Conservation (phyloP, 2,888 invertebrate genomes). For the Acheta domesticus region DNA sequence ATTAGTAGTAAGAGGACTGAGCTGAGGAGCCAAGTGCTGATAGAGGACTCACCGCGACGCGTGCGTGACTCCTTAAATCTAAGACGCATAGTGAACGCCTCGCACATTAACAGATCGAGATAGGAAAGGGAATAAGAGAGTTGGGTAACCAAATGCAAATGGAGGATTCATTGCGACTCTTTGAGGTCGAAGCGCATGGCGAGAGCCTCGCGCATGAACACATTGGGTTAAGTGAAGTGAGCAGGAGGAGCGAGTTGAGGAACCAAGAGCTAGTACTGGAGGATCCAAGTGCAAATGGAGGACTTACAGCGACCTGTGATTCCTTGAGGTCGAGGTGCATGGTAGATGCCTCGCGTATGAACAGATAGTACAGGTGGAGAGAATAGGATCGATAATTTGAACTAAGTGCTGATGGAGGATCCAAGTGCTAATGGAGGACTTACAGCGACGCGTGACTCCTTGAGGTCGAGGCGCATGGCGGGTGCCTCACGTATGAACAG, state of each 20-base stretch:
- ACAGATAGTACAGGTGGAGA: slow-evolving; percentile 85
- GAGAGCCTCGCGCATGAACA: slow-evolving; percentile 97
- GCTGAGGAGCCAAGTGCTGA: no score
- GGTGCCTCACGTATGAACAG: slow-evolving; percentile 99
- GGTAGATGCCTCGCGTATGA: slow-evolving; percentile 95
- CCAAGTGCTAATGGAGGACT: slow-evolving; percentile 50
- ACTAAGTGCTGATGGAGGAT: slow-evolving; percentile 45
- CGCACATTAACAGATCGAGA: slow-evolving; percentile 67
- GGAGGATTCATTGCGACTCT: slow-evolving; percentile 89
- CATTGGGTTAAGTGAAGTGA: slow-evolving; percentile 76
- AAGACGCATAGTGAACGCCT: slow-evolving; percentile 91
- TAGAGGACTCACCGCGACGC: slow-evolving; percentile 84
- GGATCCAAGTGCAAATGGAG: slow-evolving; percentile 51
- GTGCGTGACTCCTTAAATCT: slow-evolving; percentile 94
- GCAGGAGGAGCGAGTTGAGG: no score
- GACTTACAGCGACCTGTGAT: slow-evolving; percentile 94
- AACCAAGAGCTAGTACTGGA: no score
- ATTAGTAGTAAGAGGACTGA: slow-evolving; percentile 50
- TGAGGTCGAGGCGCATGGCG: slow-evolving; percentile 62
- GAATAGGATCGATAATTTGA: slow-evolving; percentile 68
- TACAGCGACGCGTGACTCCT: slow-evolving; percentile 98
- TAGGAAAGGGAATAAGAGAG: no score
- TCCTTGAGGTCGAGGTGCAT: slow-evolving; percentile 95
- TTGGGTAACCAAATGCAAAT: no score
- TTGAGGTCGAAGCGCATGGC: slow-evolving; percentile 95